Base-by-base conservation (phyloP, 2,113 vertebrate species). In the Syngnathus floridae region DNA sequence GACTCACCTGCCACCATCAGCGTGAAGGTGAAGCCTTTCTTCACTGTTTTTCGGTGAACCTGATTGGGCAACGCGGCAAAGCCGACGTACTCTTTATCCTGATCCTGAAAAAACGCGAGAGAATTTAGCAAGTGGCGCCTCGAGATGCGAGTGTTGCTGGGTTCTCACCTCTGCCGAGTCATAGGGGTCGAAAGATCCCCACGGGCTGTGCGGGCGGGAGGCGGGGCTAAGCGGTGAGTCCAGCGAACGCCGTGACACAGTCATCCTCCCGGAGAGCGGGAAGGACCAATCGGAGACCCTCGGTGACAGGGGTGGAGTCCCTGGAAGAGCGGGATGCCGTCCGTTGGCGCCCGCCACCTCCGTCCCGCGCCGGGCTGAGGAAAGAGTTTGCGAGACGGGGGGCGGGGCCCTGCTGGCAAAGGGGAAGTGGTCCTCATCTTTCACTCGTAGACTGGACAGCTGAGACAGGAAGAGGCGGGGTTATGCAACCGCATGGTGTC, bases 1-100 rank as follows among this genome's bases (percentile, higher is more conserved):
- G 9, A 74, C 81, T 83, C 87, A 97, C 96, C 96, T 90, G 93
- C 94, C 64, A 98, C 96, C 93, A 99, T 94, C n/a, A 98, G 91
- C 0, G 96, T 97, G 69, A 99, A 98, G 48, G 95, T 93, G 1
- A 99, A 99, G 54, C 95, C 96, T 80, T 95, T 99, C 88, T 98
- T 99, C 87, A 97, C 93, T 0, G 94, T 94, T 77, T 98, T 99
- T 46, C 95, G 91, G 57, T 98, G 94, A 65, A 99, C 94, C 86
- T 98, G 96, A 81, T 93, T 97, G 70, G 96, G 95, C 57, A 97
- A 88, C 0, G 91, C 93, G 43, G 93, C 92, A 8, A 94, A 94
- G 19, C 93, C 93, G 37, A 94, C 92, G 0, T 93, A 94, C 49
- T 93, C 92, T 73, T 90, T 93, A 57, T 93, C 92, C 55, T 82